phyloP scores from a whole-genome alignment of 2,888 invertebrate species.

The Sinhomidia bicolor region DNA sequence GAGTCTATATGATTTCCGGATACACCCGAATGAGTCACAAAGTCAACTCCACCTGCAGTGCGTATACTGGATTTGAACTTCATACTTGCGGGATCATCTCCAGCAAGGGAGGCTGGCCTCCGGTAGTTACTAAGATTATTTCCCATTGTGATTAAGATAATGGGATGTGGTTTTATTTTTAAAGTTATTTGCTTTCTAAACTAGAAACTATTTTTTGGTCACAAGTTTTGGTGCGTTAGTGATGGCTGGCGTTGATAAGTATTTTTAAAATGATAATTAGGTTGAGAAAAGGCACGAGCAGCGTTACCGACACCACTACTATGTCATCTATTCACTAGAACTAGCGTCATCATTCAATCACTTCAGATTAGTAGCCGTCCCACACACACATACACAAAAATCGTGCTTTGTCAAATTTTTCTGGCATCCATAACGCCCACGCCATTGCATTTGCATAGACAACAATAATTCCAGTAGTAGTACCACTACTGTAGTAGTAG shows the following conservation, averaged over 20 bases:
- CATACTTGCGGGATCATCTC: slow-evolving; percentile 69
- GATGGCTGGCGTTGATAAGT: not conserved
- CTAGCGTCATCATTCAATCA: not conserved
- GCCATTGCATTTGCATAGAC: slow-evolving; percentile 15
- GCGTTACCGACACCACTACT: not conserved
- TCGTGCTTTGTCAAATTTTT: slow-evolving; percentile 25
- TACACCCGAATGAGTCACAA: slow-evolving; percentile 70
- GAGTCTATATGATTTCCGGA: slow-evolving; percentile 67
- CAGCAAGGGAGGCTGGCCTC: slow-evolving; percentile 67
- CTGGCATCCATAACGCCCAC: slow-evolving; percentile 37
- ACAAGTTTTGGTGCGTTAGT: not conserved
- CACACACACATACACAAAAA: not conserved
- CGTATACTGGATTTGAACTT: slow-evolving; percentile 77
- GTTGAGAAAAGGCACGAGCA: not conserved
- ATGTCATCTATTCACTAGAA: no score
- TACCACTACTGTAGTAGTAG: slow-evolving; percentile 30
- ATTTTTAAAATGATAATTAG: not conserved
- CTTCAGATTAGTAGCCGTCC: not conserved
- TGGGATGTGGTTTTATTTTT: not conserved
- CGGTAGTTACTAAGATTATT: slow-evolving; percentile 77
- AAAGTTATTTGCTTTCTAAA: not conserved
- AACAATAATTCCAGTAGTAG: slow-evolving; percentile 29
- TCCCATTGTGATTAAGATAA: slow-evolving; percentile 73
- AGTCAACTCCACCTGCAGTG: slow-evolving; percentile 71
- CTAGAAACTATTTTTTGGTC: not conserved